phyloP scores from a whole-genome alignment of 2,888 invertebrate species.

The Micoletzkya japonica region DNA sequence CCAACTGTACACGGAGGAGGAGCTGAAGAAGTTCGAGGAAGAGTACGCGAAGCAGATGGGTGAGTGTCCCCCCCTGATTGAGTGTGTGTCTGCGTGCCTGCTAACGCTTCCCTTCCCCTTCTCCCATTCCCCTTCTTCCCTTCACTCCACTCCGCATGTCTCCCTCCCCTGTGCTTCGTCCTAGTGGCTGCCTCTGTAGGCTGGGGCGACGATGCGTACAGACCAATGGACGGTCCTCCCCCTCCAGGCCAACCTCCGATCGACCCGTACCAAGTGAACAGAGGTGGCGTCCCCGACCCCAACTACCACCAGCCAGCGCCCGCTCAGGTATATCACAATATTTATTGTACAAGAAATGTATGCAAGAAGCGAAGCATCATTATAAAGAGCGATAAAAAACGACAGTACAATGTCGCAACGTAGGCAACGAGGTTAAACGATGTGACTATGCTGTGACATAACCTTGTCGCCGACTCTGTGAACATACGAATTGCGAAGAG shows the following conservation, averaged over 20 bases:
- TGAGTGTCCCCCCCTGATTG: not conserved
- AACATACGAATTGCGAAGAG: no score
- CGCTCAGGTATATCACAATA: conserved; percentile 3
- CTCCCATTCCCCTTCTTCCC: not conserved
- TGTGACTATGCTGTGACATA: no score
- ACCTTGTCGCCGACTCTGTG: no score
- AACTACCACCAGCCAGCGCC: conserved; percentile 5
- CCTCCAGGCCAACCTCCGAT: conserved; percentile 33
- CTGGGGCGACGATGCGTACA: conserved; percentile 52
- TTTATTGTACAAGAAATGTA: no score
- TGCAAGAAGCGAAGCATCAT: not conserved
- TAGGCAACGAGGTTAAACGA: no score
- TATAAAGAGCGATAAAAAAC: not conserved
- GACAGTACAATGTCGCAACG: no score
- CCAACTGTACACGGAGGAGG: conserved; percentile 68
- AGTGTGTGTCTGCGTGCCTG: not conserved
- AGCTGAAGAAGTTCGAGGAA: conserved; percentile 73
- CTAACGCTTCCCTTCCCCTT: conserved; percentile 1
- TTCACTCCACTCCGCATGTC: no score
- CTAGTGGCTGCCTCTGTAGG: conserved; percentile 34
- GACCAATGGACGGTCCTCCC: conserved; percentile 30
- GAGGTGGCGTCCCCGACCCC: not conserved
- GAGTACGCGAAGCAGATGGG: conserved; percentile 67
- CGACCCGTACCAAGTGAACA: not conserved
- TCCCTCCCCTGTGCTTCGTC: no score